Conservation (phyloP, 1,140 invertebrate genomes). For the Drosophila sp. region DNA sequence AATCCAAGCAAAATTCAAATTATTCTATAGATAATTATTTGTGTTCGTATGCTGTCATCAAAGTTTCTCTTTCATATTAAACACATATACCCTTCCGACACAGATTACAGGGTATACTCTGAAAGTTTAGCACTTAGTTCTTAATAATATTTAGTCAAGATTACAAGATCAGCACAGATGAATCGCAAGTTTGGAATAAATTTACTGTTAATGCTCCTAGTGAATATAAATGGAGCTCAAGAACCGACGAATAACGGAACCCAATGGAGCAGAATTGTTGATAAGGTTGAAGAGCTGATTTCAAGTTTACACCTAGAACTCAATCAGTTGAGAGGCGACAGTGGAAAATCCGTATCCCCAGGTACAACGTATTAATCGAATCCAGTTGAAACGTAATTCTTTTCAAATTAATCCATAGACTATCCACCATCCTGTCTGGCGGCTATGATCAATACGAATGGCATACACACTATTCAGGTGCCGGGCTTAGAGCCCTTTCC, state of each 20-base stretch:
- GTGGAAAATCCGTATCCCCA: not conserved
- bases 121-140: not conserved
- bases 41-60: too few relatives aligned
- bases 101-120: conserved; percentile 2
- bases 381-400: not conserved
- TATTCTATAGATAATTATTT: too few relatives aligned
- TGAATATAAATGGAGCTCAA: not conserved
- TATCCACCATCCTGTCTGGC: conserved; percentile 66
- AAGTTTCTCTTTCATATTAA: not conserved
- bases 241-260: not conserved
- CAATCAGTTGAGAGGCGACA: not conserved
- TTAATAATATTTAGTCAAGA: conserved; percentile 7
- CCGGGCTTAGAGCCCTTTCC: conserved; percentile 51
- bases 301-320: conserved; percentile 20
- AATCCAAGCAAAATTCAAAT: too few relatives aligned
- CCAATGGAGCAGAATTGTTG: not conserved
- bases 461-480: conserved; percentile 52
- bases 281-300: conserved; percentile 14
- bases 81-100: not conserved
- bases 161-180: conserved; percentile 15
- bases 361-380: conserved; percentile 1
- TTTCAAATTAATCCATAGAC: not conserved
- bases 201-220: not conserved
- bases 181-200: not conserved
- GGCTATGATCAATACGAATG: conserved; percentile 56